A percentile compares a stretch with the other conserved stretches of the same genome.
phyloP scores from a whole-genome alignment of 1,140 invertebrate species.

The Notospermus geniculatus region DNA sequence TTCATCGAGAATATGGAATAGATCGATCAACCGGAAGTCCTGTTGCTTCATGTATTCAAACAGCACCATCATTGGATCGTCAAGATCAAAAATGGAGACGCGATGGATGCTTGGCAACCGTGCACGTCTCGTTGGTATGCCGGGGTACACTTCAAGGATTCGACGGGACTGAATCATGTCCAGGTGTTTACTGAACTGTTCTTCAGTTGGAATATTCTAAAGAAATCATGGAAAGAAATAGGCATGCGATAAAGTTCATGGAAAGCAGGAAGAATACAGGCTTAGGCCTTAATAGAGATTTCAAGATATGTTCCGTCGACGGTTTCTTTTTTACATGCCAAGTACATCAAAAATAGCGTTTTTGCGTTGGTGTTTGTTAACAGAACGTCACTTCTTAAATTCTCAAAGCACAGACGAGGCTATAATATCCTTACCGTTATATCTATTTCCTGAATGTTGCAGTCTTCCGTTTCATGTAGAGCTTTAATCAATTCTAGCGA shows the following conservation, averaged over 20 bases:
- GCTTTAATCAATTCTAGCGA: slow-evolving; percentile 21
- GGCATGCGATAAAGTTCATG: neutral
- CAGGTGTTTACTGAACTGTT: slow-evolving; percentile 24
- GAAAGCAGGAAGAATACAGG: slow-evolving; percentile 5
- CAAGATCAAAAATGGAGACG: neutral
- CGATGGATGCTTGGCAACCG: too few relatives aligned
- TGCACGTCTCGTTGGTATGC: too few relatives aligned
- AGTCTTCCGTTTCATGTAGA: slow-evolving; percentile 12
- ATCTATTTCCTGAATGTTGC: slow-evolving; percentile 18
- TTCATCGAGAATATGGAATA: slow-evolving; percentile 37
- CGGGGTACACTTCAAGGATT: slow-evolving; percentile 21
- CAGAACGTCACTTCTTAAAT: too few relatives aligned
- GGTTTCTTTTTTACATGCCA: too few relatives aligned
- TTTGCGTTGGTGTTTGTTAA: too few relatives aligned
- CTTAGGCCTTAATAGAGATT: too few relatives aligned
- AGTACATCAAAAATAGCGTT: too few relatives aligned
- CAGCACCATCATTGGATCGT: slow-evolving; percentile 2
- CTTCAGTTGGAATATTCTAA: slow-evolving; percentile 31
- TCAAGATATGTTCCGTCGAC: too few relatives aligned
- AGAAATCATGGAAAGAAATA: slow-evolving; percentile 10
- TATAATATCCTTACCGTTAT: slow-evolving; percentile 21
- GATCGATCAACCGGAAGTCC: slow-evolving; percentile 35
- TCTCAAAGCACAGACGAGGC: too few relatives aligned
- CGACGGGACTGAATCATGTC: slow-evolving; percentile 19
- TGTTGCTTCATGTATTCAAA: slow-evolving; percentile 8